Conservation (phyloP, 2,888 invertebrate species). For the Dicranocentrus wangi region DNA sequence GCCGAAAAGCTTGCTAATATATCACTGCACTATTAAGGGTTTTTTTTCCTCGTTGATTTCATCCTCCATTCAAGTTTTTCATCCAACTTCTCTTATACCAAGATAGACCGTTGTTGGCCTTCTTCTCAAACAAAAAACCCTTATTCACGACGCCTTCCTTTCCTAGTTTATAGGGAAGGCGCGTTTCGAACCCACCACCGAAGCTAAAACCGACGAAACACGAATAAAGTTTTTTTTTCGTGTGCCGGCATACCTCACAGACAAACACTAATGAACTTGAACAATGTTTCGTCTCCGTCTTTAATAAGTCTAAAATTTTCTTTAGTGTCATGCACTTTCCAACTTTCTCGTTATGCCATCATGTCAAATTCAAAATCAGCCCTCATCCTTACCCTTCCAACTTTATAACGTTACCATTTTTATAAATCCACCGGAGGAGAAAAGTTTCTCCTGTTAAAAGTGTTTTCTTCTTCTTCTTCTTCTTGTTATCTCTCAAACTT, state of each 20-base stretch:
- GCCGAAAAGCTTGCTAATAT: no score
- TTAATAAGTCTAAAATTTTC: not conserved
- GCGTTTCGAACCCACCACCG: not conserved
- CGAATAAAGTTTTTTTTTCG: not conserved
- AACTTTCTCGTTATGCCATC: not conserved
- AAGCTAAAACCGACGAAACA: no score
- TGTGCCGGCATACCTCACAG: not conserved
- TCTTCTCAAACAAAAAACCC: no score
- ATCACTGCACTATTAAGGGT: no score
- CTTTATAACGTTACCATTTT: no score
- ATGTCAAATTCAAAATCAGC: constrained; percentile 3
- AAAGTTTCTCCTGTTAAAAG: not conserved
- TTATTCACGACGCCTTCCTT: no score
- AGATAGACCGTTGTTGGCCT: no score
- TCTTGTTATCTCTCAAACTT: not conserved
- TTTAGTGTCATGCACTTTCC: not conserved
- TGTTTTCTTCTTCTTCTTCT: not conserved
- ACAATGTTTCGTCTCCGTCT: not conserved
- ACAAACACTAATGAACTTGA: constrained; percentile 9
- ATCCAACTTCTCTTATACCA: no score
- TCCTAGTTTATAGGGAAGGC: no score
- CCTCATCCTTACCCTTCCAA: not conserved
- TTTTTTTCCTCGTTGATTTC: no score
- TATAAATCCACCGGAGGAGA: no score
- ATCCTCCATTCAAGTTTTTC: no score